Base-by-base conservation (phyloP, 2,113 vertebrate species). In the Menura novaehollandiae region DNA sequence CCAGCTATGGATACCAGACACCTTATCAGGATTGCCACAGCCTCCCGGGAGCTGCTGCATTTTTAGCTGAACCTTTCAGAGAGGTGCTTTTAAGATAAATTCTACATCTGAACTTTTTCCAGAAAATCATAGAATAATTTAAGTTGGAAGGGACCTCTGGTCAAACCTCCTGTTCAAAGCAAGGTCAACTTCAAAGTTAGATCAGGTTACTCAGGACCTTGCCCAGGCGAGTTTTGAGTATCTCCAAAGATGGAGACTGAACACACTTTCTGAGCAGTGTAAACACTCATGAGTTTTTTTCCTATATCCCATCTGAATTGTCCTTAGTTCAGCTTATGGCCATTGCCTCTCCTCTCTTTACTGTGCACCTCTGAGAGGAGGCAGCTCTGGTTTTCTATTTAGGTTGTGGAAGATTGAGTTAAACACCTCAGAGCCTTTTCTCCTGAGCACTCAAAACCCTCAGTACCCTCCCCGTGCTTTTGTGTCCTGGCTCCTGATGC, bases 401-500 rank as follows among this genome's bases (percentile, higher is more conserved):
- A 35, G 28, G 12, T 17, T 78, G 52, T 85, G 6, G 20, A 39
- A 72, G 33, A 32, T 12, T 37, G 76, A 75, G 2, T 71, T 7
- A 73, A 90, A 73, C 41, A 28, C 46, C n/a, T 37, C 63, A 80
- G n/a, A 69, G 9, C 33, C 56, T 60, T 46, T 91, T 47, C 79
- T 76, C 20, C 20, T 14, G 62, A 51, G 56, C 1, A 4, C 23
- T 66, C 8, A 64, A 79, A 63, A 39, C 15, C 7, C 18, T 27
- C 69, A n/a, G n/a, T 49, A 13, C 47, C 39, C 47, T 66, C 55
- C 63, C n/a, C 1, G 0, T 32, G 73, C 10, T 9, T 53, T 19
- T n/a, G n/a, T 64, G 18, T 28, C 53, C 68, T 1, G 0, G 1
- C 28, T 79, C 68, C 51, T 3, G 10, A 2, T 2, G 9, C 43